Percentiles rank a stretch among this genome's conserved stretches.
Conservation (phyloP, 2,113 vertebrate genomes). For the Chlamydotis undulata region DNA sequence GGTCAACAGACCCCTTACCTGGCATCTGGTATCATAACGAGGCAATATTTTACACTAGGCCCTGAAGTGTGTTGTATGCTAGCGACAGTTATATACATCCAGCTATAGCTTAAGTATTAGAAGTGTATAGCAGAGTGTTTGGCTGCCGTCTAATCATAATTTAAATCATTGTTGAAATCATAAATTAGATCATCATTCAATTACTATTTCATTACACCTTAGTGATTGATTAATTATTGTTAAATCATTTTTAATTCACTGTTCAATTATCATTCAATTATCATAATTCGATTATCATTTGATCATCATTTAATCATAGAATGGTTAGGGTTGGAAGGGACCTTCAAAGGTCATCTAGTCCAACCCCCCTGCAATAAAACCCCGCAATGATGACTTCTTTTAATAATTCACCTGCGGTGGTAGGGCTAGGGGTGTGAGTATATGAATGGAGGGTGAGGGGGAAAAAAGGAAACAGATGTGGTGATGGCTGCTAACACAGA, state of each 20-base stretch:
- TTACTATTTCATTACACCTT: neutral
- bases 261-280: neutral
- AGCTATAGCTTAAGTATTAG: neutral
- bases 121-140: neutral
- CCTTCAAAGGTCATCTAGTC: no score
- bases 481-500: neutral
- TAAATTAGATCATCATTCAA: neutral
- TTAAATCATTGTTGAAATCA: neutral
- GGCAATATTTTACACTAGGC: neutral
- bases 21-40: neutral
- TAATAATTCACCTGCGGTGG: neutral
- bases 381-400: neutral
- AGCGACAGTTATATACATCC: neutral
- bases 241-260: neutral
- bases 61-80: neutral
- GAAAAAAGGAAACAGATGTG: neutral
- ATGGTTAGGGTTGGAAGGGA: no score
- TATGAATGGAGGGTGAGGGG: neutral
- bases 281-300: neutral
- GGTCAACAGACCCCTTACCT: neutral
- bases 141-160: accelerated
- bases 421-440: accelerated
- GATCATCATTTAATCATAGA: neutral
- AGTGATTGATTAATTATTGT: neutral
- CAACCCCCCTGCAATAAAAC: no score